Evolutionary conservation across 2,797 vertebrate genomes (phyloP).

Genomic region (Sus cebifrons): DNA sequence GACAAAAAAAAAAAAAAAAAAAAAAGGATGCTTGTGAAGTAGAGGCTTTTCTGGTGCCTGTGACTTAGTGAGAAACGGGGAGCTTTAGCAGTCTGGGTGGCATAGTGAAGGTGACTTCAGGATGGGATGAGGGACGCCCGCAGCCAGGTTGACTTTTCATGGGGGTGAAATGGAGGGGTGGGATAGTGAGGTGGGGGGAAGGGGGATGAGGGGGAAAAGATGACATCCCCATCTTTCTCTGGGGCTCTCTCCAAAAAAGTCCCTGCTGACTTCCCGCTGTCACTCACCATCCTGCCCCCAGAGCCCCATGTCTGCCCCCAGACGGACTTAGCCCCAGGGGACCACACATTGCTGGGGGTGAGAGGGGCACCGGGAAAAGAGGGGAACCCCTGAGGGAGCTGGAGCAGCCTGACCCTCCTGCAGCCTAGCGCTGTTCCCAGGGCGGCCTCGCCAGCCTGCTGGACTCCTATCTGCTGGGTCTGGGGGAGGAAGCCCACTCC

Average conservation of each 20-base stretch:
- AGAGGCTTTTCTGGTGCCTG: neutral
- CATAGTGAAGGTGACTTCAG: rapidly evolving
- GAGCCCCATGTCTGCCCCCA: neutral
- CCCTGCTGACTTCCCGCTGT: neutral
- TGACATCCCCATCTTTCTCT: neutral
- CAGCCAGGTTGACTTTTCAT: neutral
- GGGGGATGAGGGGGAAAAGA: neutral
- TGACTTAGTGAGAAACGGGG: neutral
- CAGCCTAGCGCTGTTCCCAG: neutral
- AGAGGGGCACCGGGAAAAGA: neutral
- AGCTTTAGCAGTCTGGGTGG: too few species aligned
- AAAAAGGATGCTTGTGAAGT: neutral
- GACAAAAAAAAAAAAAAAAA: neutral
- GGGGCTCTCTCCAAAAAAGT: neutral
- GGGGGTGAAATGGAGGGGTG: too few species aligned
- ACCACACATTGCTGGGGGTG: neutral
- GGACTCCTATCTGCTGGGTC: neutral
- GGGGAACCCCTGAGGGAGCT: neutral
- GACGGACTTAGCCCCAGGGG: neutral
- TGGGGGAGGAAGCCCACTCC: neutral
- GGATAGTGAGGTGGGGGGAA: too few species aligned
- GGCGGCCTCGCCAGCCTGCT: rapidly evolving
- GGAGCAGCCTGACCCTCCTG: neutral
- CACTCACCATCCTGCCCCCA: too few species aligned
- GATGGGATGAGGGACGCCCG: neutral